Conservation (phyloP, 35 echinoderm and acorn worm genomes). For the Amphiura filiformis region DNA sequence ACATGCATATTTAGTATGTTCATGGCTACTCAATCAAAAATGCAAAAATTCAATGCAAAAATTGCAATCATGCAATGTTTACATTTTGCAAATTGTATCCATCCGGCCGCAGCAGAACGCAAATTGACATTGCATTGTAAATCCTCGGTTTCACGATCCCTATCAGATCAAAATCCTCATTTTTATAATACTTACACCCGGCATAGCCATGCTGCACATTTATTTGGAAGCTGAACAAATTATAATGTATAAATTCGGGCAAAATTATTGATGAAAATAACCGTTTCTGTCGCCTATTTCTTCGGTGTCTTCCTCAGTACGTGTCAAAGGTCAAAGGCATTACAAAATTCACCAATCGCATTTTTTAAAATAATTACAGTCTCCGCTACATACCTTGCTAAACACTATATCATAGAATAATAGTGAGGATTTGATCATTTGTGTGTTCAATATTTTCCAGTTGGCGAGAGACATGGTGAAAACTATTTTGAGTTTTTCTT, state of each 20-base stretch:
- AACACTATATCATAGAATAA: too few relatives aligned
- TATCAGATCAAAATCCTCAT: not conserved
- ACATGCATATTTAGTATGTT: too few relatives aligned
- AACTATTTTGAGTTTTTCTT: too few relatives aligned
- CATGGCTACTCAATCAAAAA: too few relatives aligned
- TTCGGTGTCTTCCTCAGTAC: not conserved
- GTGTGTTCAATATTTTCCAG: too few relatives aligned
- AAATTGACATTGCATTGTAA: not conserved
- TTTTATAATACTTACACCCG: not conserved
- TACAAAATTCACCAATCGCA: not conserved
- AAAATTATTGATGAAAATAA: not conserved
- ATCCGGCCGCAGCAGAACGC: not conserved
- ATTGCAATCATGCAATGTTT: too few relatives aligned
- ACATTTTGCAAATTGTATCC: not conserved
- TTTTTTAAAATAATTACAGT: not conserved
- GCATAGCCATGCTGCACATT: not conserved
- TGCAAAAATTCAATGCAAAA: too few relatives aligned
- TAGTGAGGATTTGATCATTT: too few relatives aligned
- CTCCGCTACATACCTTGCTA: not conserved
- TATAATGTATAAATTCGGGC: not conserved
- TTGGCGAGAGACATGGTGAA: too few relatives aligned
- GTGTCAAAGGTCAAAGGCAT: not conserved
- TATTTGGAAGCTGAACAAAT: not conserved
- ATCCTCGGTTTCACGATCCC: not conserved
- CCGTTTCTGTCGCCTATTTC: not conserved